Evolutionary conservation across 2,888 invertebrate genomes (phyloP).

Genomic region (Pedicia rivosa): DNA sequence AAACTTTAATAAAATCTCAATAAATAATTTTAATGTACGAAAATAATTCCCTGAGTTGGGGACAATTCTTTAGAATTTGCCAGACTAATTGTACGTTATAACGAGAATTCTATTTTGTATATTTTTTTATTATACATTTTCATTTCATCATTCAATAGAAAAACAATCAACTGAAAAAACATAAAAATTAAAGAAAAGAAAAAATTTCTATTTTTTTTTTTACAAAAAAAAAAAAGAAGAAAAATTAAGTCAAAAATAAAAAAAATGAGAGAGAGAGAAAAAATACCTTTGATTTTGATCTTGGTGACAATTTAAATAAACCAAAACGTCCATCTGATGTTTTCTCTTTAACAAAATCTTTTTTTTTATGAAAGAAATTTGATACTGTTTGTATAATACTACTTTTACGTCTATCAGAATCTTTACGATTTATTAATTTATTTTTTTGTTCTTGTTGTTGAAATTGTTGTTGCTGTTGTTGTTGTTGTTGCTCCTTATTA

Average conservation of each 20-base stretch:
- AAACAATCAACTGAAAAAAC: background rate
- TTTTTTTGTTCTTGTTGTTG: slow-evolving; percentile 11
- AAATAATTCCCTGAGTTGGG: too few species aligned
- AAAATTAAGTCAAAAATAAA: background rate
- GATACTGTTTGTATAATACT: slow-evolving; percentile 74
- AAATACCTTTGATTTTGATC: slow-evolving; percentile 44
- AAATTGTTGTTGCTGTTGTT: slow-evolving; percentile 10
- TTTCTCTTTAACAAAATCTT: slow-evolving; percentile 47
- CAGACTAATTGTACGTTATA: too few species aligned
- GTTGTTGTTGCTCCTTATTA: slow-evolving; percentile 20
- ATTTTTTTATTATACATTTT: too few species aligned
- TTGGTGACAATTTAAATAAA: slow-evolving; percentile 42
- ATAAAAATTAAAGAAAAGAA: background rate
- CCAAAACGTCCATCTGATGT: slow-evolving; percentile 42
- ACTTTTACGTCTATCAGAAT: slow-evolving; percentile 59
- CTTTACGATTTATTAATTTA: slow-evolving; percentile 27
- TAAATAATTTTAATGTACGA: too few species aligned
- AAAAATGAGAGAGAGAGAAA: background rate
- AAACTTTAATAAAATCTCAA: too few species aligned
- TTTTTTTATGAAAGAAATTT: slow-evolving; percentile 63
- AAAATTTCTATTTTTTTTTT: background rate
- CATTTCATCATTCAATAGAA: too few species aligned
- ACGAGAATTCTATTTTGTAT: too few species aligned
- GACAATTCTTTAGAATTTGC: too few species aligned
- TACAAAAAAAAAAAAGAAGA: background rate